A percentile compares a stretch with the other conserved stretches of the same genome.
Conservation (phyloP, 1,140 invertebrate genomes). For the Drosophila lowei region DNA sequence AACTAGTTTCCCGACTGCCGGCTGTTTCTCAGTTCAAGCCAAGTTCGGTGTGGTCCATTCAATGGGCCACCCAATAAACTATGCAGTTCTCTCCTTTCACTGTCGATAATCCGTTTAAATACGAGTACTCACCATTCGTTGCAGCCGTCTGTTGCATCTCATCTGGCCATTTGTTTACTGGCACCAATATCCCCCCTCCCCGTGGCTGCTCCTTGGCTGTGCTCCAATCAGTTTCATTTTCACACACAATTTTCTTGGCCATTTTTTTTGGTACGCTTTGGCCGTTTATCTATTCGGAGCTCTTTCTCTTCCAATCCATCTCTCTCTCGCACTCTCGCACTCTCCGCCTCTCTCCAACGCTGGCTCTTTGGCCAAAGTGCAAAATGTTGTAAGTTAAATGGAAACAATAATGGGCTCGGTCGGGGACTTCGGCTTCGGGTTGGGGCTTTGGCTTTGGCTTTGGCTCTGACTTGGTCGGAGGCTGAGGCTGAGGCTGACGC, state of each 20-base stretch:
- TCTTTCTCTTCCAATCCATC: conserved; percentile 29
- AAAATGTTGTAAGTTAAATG: conserved; percentile 80
- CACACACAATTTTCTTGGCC: conserved; percentile 71
- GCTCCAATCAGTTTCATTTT: conserved; percentile 75
- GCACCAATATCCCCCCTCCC: conserved; percentile 41
- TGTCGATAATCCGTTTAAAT: conserved; percentile 31
- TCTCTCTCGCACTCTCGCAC: conserved; percentile 2
- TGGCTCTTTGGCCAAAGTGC: conserved; percentile 68
- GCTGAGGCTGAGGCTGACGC: not conserved
- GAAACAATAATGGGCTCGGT: conserved; percentile 76
- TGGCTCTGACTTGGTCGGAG: conserved; percentile 2
- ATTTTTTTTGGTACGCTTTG: conserved; percentile 35
- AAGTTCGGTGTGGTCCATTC: not conserved
- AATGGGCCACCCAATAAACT: conserved; percentile 2
- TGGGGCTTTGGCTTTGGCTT: conserved; percentile 25
- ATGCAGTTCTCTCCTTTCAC: conserved; percentile 8
- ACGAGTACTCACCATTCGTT: not conserved
- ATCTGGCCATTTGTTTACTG: conserved; percentile 31
- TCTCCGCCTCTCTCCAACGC: conserved; percentile 6
- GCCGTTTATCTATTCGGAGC: conserved; percentile 60
- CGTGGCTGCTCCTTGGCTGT: conserved; percentile 2
- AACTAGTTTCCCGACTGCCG: too few species aligned
- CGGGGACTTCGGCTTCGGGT: conserved; percentile 9
- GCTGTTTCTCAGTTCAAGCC: too few species aligned
- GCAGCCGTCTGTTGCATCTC: conserved; percentile 11